phyloP scores from a whole-genome alignment of 2,888 invertebrate species.

The Oegoconia quadripuncta region DNA sequence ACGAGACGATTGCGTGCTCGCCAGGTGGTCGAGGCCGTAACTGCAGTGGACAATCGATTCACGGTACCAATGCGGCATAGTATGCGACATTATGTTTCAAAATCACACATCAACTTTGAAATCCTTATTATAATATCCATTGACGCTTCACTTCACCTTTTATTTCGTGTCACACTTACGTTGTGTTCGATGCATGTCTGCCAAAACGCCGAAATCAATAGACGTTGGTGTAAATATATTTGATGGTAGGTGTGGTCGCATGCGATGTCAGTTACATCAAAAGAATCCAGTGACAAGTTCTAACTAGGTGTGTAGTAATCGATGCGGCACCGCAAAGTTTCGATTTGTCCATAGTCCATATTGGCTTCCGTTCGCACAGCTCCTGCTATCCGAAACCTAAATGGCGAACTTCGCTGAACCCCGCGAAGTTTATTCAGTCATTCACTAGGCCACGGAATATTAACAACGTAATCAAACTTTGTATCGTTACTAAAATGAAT shows the following conservation, averaged over 20 bases:
- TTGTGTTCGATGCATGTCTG: too few relatives aligned
- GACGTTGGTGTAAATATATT: too few relatives aligned
- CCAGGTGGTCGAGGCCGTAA: constrained; percentile 66
- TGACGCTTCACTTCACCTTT: constrained; percentile 17
- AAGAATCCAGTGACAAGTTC: constrained; percentile 47
- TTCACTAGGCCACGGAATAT: constrained; percentile 3
- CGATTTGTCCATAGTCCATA: constrained; percentile 31
- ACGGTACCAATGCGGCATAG: constrained; percentile 65
- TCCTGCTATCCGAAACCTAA: constrained; percentile 22
- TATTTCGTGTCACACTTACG: neutral
- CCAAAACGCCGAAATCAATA: neutral
- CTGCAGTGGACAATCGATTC: constrained; percentile 75
- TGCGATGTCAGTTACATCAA: constrained; percentile 35
- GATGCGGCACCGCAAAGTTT: constrained; percentile 31
- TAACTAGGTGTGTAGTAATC: constrained; percentile 32
- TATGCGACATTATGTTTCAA: constrained; percentile 57
- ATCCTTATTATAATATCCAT: constrained; percentile 32
- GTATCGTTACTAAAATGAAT: too few relatives aligned
- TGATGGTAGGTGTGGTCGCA: constrained; percentile 34
- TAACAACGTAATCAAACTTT: too few relatives aligned
- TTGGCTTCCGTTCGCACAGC: constrained; percentile 35
- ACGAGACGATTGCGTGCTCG: constrained; percentile 67
- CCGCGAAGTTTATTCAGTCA: constrained; percentile 13
- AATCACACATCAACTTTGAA: constrained; percentile 45
- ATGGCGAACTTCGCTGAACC: constrained; percentile 25